Conservation (phyloP, 2,113 vertebrate species). For the Neolamprologus caudopunctatus region DNA sequence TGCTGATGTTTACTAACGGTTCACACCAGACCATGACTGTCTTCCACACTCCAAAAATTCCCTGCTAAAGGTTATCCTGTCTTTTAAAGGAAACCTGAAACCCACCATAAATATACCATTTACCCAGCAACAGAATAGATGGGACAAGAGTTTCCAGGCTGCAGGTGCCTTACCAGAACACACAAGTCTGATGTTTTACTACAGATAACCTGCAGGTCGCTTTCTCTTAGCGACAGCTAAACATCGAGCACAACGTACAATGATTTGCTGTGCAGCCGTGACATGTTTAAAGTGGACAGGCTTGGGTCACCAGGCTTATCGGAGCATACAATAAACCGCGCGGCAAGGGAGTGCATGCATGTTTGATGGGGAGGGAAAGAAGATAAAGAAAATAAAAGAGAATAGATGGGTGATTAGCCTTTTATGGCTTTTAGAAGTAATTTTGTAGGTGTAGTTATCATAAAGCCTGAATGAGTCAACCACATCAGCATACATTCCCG, state of each 20-base stretch:
- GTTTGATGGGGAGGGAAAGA: not conserved
- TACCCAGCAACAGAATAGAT: slow-evolving; percentile 50
- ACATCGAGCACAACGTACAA: not conserved
- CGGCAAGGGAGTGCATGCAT: not conserved
- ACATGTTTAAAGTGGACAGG: not conserved
- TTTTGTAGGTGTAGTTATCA: not conserved
- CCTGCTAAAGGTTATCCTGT: not conserved
- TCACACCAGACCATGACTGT: not conserved
- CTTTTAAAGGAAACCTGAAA: slow-evolving; percentile 36
- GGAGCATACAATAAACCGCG: not conserved
- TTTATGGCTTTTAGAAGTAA: not conserved
- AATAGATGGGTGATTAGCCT: not conserved
- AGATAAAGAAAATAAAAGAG: not conserved
- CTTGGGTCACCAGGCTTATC: not conserved
- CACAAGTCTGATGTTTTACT: not conserved
- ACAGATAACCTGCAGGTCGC: not conserved
- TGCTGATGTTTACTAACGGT: not conserved
- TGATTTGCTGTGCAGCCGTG: not conserved
- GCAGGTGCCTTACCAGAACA: slow-evolving; percentile 9
- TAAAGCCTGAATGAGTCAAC: not conserved
- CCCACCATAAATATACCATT: slow-evolving; percentile 55
- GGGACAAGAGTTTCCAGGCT: slow-evolving; percentile 8
- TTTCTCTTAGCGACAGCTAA: not conserved
- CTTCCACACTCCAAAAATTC: slow-evolving; percentile 13
- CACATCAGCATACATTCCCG: not conserved